Evolutionary conservation across 2,113 vertebrate genomes (phyloP).

Genomic region (Microcebus lehilahytsara): DNA sequence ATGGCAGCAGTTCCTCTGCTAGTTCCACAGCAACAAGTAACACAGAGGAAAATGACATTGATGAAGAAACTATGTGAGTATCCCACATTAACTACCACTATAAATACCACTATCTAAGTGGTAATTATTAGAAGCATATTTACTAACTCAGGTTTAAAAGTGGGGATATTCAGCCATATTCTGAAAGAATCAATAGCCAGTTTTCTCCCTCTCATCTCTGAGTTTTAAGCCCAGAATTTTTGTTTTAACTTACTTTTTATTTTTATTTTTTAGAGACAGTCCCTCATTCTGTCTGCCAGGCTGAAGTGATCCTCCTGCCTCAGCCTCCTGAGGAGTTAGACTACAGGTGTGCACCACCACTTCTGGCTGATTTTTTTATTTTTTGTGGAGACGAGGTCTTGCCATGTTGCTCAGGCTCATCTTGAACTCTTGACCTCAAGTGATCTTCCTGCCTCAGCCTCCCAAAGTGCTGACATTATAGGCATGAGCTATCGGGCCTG

Average conservation of each 20-base stretch:
- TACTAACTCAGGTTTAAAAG: neutral
- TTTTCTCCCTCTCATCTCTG: neutral
- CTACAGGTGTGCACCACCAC: no score
- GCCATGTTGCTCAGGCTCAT: neutral
- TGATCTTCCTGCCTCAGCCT: neutral
- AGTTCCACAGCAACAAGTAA: conserved; percentile 99
- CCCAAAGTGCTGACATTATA: neutral
- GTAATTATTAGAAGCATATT: neutral
- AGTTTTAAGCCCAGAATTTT: neutral
- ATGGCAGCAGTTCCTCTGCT: conserved; percentile 97
- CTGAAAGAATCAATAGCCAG: neutral
- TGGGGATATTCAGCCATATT: neutral
- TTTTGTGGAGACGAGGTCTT: neutral
- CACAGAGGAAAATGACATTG: conserved; percentile 98
- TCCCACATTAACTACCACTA: neutral
- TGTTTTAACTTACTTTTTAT: neutral
- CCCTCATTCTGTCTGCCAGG: no score
- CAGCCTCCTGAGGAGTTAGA: no score
- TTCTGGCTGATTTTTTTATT: neutral
- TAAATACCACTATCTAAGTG: neutral
- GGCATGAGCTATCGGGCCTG: neutral
- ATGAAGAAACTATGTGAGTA: conserved; percentile 98
- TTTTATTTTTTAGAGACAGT: neutral
- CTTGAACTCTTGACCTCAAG: neutral
- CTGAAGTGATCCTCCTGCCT: no score